phyloP scores from a whole-genome alignment of 2,888 invertebrate species.

The Lathronympha strigana region DNA sequence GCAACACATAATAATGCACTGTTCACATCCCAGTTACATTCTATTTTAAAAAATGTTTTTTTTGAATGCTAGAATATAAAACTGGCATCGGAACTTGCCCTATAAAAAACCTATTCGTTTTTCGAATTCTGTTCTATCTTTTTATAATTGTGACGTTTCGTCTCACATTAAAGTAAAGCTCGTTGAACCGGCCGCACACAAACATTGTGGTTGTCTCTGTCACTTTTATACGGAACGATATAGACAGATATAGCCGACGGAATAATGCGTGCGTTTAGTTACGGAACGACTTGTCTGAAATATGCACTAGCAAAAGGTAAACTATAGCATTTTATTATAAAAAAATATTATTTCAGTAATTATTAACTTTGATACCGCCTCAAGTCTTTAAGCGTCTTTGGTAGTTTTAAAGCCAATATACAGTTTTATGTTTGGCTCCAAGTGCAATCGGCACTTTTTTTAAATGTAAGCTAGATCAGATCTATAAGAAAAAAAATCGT shows the following conservation, averaged over 20 bases:
- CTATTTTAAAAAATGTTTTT: background rate
- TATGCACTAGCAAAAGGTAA: constrained; percentile 24
- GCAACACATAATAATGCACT: background rate
- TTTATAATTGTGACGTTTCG: constrained; percentile 34
- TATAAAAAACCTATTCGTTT: no score
- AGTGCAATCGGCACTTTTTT: background rate
- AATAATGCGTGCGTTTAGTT: constrained; percentile 44
- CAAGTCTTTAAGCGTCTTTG: background rate
- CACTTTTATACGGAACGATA: constrained; percentile 4
- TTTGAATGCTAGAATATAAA: background rate
- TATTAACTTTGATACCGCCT: background rate
- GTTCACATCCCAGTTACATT: no score
- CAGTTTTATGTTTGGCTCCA: background rate
- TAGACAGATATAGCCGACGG: constrained; percentile 46
- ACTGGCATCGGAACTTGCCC: background rate
- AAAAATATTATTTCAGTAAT: background rate
- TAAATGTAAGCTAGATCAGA: constrained; percentile 12
- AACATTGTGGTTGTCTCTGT: background rate
- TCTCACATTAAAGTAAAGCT: constrained; percentile 32
- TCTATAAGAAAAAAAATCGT: constrained; percentile 8
- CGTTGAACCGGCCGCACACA: constrained; percentile 17
- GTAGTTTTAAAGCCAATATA: background rate
- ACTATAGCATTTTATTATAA: constrained; percentile 39
- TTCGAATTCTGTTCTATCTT: background rate
- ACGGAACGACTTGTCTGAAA: constrained; percentile 51